Percentiles rank a stretch among this genome's conserved stretches.
Conservation (phyloP, 2,797 vertebrate species). For the Cichlasoma orientale region DNA sequence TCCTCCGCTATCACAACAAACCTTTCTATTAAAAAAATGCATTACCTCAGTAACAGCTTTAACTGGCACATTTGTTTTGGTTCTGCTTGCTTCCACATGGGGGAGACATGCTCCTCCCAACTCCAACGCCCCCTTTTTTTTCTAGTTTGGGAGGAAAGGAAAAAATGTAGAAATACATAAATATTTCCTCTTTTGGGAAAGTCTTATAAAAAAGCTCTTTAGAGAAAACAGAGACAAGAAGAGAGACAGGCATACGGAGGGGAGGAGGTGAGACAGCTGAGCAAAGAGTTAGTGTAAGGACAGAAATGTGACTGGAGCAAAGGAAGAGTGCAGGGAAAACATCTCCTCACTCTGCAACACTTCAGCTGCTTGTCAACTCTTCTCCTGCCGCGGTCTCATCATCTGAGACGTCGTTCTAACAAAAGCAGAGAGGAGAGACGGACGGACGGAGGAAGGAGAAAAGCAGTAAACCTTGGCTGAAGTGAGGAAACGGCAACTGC, state of each 20-base stretch:
- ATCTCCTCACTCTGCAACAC: slow-evolving; percentile 42
- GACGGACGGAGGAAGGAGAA: slow-evolving; percentile 49
- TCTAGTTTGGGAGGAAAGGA: slow-evolving; percentile 23
- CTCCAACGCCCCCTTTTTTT: slow-evolving; percentile 16
- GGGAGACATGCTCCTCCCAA: slow-evolving; percentile 72
- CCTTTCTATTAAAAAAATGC: neutral
- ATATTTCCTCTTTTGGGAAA: slow-evolving; percentile 65
- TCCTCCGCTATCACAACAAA: neutral
- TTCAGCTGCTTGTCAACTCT: slow-evolving; percentile 59
- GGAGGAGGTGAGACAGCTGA: neutral
- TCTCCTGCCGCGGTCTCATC: slow-evolving; percentile 62
- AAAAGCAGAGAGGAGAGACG: slow-evolving; percentile 25
- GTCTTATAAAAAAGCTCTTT: slow-evolving; percentile 36
- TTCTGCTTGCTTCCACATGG: slow-evolving; percentile 73
- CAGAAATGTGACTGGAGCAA: slow-evolving; percentile 28
- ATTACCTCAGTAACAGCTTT: neutral
- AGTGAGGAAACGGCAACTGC: slow-evolving; percentile 55
- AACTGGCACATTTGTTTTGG: slow-evolving; percentile 47
- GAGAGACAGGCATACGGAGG: neutral
- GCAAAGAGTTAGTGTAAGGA: slow-evolving; percentile 6
- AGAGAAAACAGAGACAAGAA: slow-evolving; percentile 13
- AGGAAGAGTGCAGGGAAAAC: slow-evolving; percentile 28
- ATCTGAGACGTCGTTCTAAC: slow-evolving; percentile 51
- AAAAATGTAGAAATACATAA: slow-evolving; percentile 57
- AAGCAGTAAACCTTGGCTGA: slow-evolving; percentile 52